Evolutionary conservation across 1,140 invertebrate species (phyloP).

Genomic region (Drosophila repletoides): DNA sequence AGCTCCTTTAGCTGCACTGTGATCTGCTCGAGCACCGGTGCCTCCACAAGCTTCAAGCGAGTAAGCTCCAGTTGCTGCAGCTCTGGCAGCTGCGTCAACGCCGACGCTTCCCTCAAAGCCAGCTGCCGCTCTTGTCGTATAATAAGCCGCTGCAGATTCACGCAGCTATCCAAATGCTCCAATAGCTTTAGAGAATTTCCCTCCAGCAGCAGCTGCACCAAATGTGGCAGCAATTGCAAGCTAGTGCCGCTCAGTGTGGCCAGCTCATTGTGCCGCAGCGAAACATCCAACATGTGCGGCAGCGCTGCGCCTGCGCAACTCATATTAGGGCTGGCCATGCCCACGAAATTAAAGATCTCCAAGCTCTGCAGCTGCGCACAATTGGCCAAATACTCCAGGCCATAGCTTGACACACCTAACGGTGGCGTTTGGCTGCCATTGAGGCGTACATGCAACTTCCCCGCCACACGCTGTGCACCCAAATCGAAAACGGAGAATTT

Average conservation of each 20-base stretch:
- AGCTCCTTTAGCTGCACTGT: conserved; percentile 26
- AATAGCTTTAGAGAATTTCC: conserved; percentile 40
- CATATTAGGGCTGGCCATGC: conserved; percentile 30
- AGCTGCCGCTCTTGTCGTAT: conserved; percentile 38
- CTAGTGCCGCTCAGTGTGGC: conserved; percentile 26
- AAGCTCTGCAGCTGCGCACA: conserved; percentile 48
- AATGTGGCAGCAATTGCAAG: conserved; percentile 50
- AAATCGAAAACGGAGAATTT: too few species aligned
- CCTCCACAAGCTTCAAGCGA: conserved; percentile 19
- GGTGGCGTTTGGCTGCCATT: conserved; percentile 63
- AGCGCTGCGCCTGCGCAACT: conserved; percentile 26
- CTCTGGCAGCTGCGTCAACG: conserved; percentile 5
- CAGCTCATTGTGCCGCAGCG: conserved; percentile 46
- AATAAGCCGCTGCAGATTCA: conserved; percentile 9
- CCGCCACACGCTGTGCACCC: conserved; percentile 49
- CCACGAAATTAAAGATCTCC: conserved; percentile 52
- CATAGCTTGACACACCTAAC: conserved; percentile 51
- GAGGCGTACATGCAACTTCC: conserved; percentile 54
- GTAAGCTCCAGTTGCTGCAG: conserved; percentile 26
- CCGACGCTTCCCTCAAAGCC: not conserved
- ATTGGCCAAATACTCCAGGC: conserved; percentile 67
- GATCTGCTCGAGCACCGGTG: not conserved
- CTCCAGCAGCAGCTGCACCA: conserved; percentile 34
- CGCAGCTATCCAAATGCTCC: conserved; percentile 3
- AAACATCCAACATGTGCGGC: conserved; percentile 4